Evolutionary conservation across 2,113 vertebrate species (phyloP).

Genomic region (Pelobates fuscus): DNA sequence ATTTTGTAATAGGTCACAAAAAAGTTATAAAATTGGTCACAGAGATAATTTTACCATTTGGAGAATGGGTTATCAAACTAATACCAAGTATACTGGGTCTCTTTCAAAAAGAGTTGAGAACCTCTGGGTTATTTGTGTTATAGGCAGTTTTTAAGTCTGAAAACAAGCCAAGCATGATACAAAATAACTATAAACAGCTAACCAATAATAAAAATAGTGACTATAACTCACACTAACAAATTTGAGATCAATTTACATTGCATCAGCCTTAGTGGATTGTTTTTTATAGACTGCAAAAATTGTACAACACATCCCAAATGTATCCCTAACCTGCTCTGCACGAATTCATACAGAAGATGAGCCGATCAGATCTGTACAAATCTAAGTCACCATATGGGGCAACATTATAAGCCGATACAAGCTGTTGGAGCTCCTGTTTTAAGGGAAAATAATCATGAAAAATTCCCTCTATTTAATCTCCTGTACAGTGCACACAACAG

Average conservation of each 20-base stretch:
- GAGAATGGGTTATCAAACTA: too few relatives aligned
- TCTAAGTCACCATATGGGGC: background rate
- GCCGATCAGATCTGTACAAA: background rate
- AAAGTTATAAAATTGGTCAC: too few relatives aligned
- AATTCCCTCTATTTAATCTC: conserved; percentile 1
- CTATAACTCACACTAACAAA: too few relatives aligned
- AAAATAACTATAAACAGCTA: too few relatives aligned
- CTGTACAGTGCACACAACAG: background rate
- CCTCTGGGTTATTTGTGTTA: too few relatives aligned
- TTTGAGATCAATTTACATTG: background rate
- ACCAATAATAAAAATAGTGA: too few relatives aligned
- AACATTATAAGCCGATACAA: conserved; percentile 3
- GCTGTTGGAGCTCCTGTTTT: conserved; percentile 1
- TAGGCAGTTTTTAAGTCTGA: too few relatives aligned
- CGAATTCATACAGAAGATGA: background rate
- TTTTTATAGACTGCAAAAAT: background rate
- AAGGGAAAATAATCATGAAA: conserved; percentile 4
- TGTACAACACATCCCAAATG: background rate
- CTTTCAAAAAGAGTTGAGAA: too few relatives aligned
- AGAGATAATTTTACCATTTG: too few relatives aligned
- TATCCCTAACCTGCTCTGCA: background rate
- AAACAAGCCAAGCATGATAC: too few relatives aligned
- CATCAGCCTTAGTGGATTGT: background rate
- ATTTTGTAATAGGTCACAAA: too few relatives aligned
- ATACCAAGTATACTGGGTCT: too few relatives aligned